Evolutionary conservation across 2,797 vertebrate genomes (phyloP).

Genomic region (Sandelia bainsii): DNA sequence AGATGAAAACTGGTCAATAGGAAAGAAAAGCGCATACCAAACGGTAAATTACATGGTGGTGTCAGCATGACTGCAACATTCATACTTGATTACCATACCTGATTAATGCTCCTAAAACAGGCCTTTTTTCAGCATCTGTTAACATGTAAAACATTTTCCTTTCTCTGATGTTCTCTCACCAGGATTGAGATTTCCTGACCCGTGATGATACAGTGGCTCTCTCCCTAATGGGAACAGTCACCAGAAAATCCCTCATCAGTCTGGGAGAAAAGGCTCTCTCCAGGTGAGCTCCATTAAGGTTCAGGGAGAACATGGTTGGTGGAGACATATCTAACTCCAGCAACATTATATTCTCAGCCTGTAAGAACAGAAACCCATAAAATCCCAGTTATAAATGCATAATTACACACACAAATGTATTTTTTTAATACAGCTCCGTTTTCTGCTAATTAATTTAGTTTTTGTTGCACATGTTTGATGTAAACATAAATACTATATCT

Average conservation of each 20-base stretch:
- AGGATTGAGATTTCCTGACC: slow-evolving; percentile 93
- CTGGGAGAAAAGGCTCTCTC: slow-evolving; percentile 90
- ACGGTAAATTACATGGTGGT: not conserved
- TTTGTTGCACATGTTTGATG: not conserved
- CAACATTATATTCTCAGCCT: slow-evolving; percentile 98
- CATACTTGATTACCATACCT: not conserved
- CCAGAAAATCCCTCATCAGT: slow-evolving; percentile 84
- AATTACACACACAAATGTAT: not conserved
- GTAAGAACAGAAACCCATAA: slow-evolving; percentile 20
- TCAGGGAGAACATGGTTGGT: slow-evolving; percentile 92
- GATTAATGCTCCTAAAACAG: not conserved
- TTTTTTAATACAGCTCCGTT: not conserved
- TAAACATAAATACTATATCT: not conserved
- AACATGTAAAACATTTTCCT: not conserved
- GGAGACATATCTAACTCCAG: slow-evolving; percentile 95
- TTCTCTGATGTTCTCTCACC: slow-evolving; percentile 82
- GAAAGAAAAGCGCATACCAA: too few relatives aligned
- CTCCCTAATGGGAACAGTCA: slow-evolving; percentile 84
- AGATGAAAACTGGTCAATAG: not conserved
- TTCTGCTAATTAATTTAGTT: not conserved
- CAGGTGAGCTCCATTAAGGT: slow-evolving; percentile 87
- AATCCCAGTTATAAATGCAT: not conserved
- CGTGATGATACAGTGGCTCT: slow-evolving; percentile 83
- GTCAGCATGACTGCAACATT: not conserved
- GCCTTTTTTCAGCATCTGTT: not conserved